phyloP scores from a whole-genome alignment of 2,888 invertebrate genomes.

The Taphrorychus bicolor region DNA sequence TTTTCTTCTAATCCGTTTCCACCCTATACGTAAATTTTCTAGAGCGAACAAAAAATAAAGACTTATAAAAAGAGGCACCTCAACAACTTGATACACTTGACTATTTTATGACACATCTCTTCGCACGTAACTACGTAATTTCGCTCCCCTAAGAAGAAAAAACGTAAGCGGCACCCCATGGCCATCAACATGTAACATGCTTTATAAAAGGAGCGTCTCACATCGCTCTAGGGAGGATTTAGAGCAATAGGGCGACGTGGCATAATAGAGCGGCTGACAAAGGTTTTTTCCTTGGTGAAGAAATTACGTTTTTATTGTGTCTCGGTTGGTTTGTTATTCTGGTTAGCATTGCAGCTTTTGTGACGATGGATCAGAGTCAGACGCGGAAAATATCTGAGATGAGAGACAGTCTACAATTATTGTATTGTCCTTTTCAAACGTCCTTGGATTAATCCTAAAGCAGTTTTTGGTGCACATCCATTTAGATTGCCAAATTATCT shows the following conservation, averaged over 20 bases:
- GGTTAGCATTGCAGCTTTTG: too few species aligned
- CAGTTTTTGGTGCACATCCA: too few species aligned
- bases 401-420: too few species aligned
- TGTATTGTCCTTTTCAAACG: too few species aligned
- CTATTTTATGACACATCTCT: background rate
- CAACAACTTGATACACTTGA: background rate
- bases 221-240: background rate
- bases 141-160: background rate
- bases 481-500: too few species aligned
- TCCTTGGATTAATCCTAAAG: too few species aligned
- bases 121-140: background rate
- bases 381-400: background rate
- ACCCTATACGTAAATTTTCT: too few species aligned
- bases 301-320: background rate
- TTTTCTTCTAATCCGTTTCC: too few species aligned
- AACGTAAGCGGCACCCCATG: background rate
- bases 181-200: too few species aligned
- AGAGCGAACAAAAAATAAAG: background rate
- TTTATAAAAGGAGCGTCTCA: slow-evolving; percentile 16
- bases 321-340: background rate
- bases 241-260: background rate
- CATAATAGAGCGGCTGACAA: background rate
- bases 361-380: background rate
- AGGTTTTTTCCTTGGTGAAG: background rate
- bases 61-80: background rate